Conservation (phyloP, 1,140 invertebrate species). For the Drosophila nebulosa region DNA sequence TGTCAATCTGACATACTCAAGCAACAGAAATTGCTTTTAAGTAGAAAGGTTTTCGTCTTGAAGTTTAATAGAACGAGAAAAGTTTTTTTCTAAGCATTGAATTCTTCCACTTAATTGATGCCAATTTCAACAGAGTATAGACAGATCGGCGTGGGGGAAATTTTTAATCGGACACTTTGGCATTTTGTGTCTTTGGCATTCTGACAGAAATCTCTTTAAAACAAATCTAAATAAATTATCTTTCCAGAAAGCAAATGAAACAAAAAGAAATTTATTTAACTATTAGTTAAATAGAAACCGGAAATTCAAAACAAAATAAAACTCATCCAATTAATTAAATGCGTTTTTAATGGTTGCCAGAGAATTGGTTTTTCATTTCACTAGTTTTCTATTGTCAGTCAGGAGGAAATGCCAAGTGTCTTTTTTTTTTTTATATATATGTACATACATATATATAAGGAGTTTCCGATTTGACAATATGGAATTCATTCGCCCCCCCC, state of each 20-base stretch:
- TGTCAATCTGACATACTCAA: background rate
- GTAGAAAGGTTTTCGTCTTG: background rate
- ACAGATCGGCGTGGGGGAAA: too few species aligned
- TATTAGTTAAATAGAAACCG: background rate
- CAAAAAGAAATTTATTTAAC: background rate
- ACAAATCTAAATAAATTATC: background rate
- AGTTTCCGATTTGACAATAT: conserved; percentile 27
- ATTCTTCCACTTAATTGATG: too few species aligned
- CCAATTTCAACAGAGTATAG: too few species aligned
- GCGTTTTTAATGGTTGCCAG: conserved; percentile 49
- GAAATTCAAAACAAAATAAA: conserved; percentile 28
- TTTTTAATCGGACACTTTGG: too few species aligned
- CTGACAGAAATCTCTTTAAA: background rate
- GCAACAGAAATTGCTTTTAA: background rate
- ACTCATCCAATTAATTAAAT: conserved; percentile 50
- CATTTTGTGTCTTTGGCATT: background rate
- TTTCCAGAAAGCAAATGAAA: background rate
- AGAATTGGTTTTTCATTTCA: background rate
- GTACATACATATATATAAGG: conserved; percentile 30
- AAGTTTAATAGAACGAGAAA: background rate
- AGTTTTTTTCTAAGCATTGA: background rate
- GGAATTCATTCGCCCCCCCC: conserved; percentile 11
- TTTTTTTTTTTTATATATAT: too few species aligned
- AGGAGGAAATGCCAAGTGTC: conserved; percentile 30
- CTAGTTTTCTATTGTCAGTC: background rate